Base-by-base conservation (phyloP, 1,140 invertebrate genomes). In the Lepidostoma basale region DNA sequence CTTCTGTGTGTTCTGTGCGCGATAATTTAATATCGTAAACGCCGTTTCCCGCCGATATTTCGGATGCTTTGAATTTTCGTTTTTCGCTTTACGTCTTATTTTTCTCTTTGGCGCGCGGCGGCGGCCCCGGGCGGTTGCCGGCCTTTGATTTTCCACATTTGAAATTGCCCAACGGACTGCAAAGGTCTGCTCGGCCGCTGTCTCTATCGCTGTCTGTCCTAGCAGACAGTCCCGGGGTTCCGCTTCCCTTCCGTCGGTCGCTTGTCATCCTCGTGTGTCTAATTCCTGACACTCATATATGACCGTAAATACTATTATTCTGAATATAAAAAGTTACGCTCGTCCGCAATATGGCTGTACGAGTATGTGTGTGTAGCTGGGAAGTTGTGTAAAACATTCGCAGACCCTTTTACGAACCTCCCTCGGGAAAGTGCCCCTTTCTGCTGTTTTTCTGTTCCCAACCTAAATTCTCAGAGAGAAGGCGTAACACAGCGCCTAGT, bases 401-500 rank as follows among this genome's bases (percentile, higher is more conserved):
- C 23, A n/a, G n/a, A n/a, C n/a, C n/a, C n/a, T n/a, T n/a, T n/a
- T n/a, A n/a, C n/a, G n/a, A n/a, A n/a, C n/a, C n/a, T n/a, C 45
- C 14, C 28, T 16, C 52, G 16, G 52, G 52, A 56, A 56, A 18
- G 28, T 20, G 18, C 52, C 16, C 52, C 28, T 18, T 16, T 9
- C 9, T 10, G 16, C 23, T 36, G 18, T 39, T 33, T 30, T 10
- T 18, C 45, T 16, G 1, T 36, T 9, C 49, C 1, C 49, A 30
- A 10, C 45, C 45, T 25, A 12, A 49, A 49, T 49, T 56, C 49
- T 56, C 28, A 25, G 28, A 36, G 52, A 56, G 52, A 33, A 14
- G 49, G 25, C 9, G 23, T 56, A 56, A 56, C 52, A 56, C 36
- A 56, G 36, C 52, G n/a, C 52, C 6, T 14, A 56, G 52, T 56